phyloP scores from a whole-genome alignment of 2,797 vertebrate species.

The Anabas testudineus region DNA sequence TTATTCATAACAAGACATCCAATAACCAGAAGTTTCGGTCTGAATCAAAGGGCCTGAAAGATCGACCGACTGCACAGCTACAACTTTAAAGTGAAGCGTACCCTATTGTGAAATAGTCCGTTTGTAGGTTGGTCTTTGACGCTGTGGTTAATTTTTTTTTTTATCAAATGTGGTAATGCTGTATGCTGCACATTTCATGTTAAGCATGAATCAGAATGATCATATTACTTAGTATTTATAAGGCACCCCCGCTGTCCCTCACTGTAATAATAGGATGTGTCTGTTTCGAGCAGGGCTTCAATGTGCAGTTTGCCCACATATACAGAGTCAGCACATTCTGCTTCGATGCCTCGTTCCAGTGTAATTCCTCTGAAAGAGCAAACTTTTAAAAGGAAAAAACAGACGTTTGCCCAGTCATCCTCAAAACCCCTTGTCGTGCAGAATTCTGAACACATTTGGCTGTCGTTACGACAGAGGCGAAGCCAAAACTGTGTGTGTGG shows the following conservation, averaged over 20 bases:
- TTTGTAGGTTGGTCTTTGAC: no score
- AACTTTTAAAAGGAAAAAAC: conserved; percentile 63
- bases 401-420: conserved; percentile 31
- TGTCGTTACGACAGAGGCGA: conserved; percentile 18
- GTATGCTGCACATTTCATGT: conserved; percentile 34
- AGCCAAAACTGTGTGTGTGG: conserved; percentile 41
- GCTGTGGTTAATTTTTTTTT: no score
- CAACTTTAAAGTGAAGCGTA: no score
- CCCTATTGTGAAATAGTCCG: no score
- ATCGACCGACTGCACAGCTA: no score
- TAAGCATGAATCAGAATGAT: conserved; percentile 25
- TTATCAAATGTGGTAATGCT: background rate
- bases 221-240: conserved; percentile 34
- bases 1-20: no score
- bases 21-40: no score
- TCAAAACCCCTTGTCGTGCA: conserved; percentile 11
- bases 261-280: conserved; percentile 61
- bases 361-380: conserved; percentile 48
- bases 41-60: no score
- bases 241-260: conserved; percentile 21
- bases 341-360: conserved; percentile 41
- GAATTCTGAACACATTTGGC: conserved; percentile 49
- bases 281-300: conserved; percentile 53
- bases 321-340: conserved; percentile 70
- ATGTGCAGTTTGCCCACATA: conserved; percentile 69